Evolutionary conservation across 1,140 invertebrate species (phyloP).

Genomic region (Popillia japonica): DNA sequence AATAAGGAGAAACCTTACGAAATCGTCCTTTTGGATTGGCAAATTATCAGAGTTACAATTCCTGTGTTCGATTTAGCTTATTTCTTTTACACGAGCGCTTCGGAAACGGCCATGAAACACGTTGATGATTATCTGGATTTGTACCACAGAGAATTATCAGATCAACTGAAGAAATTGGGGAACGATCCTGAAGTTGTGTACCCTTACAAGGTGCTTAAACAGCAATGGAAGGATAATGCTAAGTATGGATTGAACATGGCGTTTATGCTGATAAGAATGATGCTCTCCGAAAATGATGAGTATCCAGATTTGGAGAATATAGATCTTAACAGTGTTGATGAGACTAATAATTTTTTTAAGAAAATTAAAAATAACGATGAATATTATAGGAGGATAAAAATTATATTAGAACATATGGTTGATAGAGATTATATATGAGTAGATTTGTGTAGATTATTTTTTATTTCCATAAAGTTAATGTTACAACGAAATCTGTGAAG

Average conservation of each 20-base stretch:
- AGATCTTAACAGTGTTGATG: no score
- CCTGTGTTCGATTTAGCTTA: constrained; percentile 68
- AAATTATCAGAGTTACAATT: constrained; percentile 65
- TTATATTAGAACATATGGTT: no score
- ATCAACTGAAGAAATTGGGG: constrained; percentile 59
- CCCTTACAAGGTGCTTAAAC: constrained; percentile 58
- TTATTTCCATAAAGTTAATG: no score
- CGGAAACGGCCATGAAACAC: constrained; percentile 55
- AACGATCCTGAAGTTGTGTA: constrained; percentile 60
- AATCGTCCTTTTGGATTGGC: constrained; percentile 65
- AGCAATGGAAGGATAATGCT: constrained; percentile 56
- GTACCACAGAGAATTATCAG: constrained; percentile 64
- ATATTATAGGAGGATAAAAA: no score
- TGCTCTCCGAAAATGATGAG: constrained; percentile 39
- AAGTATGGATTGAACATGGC: constrained; percentile 56
- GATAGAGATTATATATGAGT: no score
- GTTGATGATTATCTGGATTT: constrained; percentile 62
- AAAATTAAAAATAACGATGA: no score
- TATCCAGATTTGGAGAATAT: background rate
- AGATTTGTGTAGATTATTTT: no score
- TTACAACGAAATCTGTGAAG: no score
- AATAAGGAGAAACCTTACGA: constrained; percentile 54
- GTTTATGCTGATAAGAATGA: constrained; percentile 55
- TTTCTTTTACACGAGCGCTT: constrained; percentile 66
- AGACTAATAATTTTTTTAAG: no score